Percentiles rank a stretch among this genome's conserved stretches.
Conservation (phyloP, 2,888 invertebrate genomes). For the Lydus trimaculatus region DNA sequence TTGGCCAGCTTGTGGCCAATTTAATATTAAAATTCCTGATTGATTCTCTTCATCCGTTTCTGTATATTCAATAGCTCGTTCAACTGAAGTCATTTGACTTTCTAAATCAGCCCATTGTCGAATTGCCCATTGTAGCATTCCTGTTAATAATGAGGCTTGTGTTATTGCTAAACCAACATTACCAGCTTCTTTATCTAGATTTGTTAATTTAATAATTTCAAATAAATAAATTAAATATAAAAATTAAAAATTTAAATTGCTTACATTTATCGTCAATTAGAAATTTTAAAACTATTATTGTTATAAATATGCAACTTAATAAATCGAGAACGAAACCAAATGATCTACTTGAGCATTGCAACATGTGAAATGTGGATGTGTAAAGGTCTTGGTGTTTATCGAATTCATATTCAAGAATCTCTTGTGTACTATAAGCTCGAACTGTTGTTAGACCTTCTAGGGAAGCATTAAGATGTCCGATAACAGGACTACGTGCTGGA, state of each 20-base stretch:
- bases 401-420: conserved; percentile 47
- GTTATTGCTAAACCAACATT: conserved; percentile 81
- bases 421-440: conserved; percentile 46
- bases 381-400: conserved; percentile 53
- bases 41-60: conserved; percentile 57
- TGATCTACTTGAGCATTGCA: conserved; percentile 41
- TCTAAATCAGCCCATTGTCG: conserved; percentile 82
- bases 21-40: conserved; percentile 49
- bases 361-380: conserved; percentile 52
- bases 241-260: not conserved
- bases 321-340: conserved; percentile 49
- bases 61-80: conserved; percentile 68
- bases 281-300: conserved; percentile 34
- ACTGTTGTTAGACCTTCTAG: conserved; percentile 53
- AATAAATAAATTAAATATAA: not conserved
- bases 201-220: not conserved
- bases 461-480: conserved; percentile 52
- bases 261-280: conserved; percentile 35
- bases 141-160: conserved; percentile 79
- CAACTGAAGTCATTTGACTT: conserved; percentile 88
- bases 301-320: conserved; percentile 38
- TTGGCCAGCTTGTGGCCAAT: conserved; percentile 68
- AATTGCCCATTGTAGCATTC: conserved; percentile 67
- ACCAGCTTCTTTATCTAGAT: conserved; percentile 60
- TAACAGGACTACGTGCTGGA: conserved; percentile 51